phyloP scores from a whole-genome alignment of 2,113 vertebrate species.

The Sturnus vulgaris region DNA sequence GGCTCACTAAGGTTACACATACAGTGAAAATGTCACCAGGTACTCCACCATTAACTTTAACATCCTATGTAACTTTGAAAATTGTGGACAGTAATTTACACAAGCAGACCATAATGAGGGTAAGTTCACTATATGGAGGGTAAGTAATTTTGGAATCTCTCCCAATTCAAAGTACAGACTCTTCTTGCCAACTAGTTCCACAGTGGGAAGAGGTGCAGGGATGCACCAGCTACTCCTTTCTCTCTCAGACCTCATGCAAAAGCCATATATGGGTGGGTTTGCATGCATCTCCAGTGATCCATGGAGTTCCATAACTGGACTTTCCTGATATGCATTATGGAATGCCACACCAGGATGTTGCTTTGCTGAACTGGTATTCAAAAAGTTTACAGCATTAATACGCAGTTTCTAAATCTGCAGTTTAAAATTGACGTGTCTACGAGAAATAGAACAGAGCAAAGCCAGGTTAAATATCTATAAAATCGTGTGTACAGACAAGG shows the following conservation, averaged over 20 bases:
- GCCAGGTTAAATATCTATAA: neutral
- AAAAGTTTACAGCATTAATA: neutral
- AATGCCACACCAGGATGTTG: neutral
- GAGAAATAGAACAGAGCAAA: neutral
- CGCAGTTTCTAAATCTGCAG: neutral
- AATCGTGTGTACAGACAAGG: fast-evolving
- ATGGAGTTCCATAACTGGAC: neutral
- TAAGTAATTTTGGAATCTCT: neutral
- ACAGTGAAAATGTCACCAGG: neutral
- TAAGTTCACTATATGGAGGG: neutral
- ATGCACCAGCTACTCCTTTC: neutral
- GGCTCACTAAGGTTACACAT: neutral
- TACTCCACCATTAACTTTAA: neutral
- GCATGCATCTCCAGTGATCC: neutral
- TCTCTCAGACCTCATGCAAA: neutral
- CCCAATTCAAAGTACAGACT: neutral
- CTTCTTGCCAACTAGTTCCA: neutral
- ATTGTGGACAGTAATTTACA: neutral
- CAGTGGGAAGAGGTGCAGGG: neutral
- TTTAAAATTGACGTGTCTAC: fast-evolving
- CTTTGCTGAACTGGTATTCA: neutral
- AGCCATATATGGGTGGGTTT: fast-evolving
- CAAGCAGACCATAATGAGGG: neutral
- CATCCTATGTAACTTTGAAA: neutral
- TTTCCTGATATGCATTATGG: neutral